phyloP scores from a whole-genome alignment of 2,797 vertebrate genomes.

The Epinephelus malabaricus region DNA sequence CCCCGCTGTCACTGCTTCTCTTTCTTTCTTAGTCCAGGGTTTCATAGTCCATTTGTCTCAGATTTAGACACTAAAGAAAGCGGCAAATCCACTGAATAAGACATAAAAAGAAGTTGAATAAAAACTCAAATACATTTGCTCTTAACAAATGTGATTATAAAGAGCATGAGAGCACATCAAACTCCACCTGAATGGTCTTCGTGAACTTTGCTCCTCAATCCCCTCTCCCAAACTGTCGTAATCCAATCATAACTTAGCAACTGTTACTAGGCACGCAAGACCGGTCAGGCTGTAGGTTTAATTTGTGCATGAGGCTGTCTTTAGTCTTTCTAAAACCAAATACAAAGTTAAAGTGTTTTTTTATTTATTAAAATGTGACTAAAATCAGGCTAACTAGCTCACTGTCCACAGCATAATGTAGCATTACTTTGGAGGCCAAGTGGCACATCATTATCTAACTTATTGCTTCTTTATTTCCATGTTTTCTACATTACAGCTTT shows the following conservation, averaged over 20 bases:
- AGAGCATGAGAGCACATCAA: neutral
- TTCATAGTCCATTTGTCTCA: neutral
- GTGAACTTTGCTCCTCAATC: neutral
- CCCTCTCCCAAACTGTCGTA: neutral
- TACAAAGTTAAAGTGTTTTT: neutral
- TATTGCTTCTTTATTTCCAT: neutral
- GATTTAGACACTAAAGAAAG: conserved; percentile 5
- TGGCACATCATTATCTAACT: neutral
- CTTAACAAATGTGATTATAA: neutral
- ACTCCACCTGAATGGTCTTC: neutral
- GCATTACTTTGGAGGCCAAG: neutral
- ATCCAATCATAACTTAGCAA: neutral
- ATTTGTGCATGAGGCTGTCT: neutral
- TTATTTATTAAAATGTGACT: neutral
- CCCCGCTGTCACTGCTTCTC: conserved; percentile 15
- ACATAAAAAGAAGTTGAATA: neutral
- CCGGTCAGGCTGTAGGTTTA: neutral
- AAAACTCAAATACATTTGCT: neutral
- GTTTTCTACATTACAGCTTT: neutral
- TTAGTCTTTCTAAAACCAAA: neutral
- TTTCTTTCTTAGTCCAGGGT: conserved; percentile 1
- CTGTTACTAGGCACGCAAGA: neutral
- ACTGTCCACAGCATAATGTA: neutral
- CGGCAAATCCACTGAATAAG: neutral
- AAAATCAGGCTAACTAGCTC: neutral